phyloP scores from a whole-genome alignment of 2,113 vertebrate genomes.

The Myodes glareolus region DNA sequence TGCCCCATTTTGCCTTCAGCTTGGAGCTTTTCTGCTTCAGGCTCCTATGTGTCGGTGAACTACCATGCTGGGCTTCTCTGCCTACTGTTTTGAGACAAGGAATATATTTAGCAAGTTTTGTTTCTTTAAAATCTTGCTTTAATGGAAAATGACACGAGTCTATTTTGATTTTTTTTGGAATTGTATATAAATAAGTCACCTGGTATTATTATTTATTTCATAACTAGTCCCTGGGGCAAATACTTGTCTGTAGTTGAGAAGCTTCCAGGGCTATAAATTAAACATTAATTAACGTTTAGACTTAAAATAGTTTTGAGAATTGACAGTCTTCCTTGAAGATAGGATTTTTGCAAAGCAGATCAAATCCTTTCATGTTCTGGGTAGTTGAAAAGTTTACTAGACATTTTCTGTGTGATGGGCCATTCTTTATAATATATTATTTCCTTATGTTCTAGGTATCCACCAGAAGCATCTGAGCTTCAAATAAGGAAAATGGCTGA shows the following conservation, averaged over 20 bases:
- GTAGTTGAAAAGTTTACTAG: background rate
- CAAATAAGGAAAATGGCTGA: conserved; percentile 99
- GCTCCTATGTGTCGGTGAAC: no score
- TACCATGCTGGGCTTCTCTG: background rate
- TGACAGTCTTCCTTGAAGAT: background rate
- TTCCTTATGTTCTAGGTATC: conserved; percentile 89
- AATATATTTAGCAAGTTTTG: conserved; percentile 37
- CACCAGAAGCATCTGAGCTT: conserved; percentile 97
- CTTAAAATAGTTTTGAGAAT: conserved; percentile 53
- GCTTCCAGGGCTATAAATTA: conserved; percentile 39
- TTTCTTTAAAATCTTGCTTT: conserved; percentile 42
- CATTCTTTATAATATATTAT: no score
- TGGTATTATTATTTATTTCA: conserved; percentile 36
- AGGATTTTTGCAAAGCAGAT: conserved; percentile 43
- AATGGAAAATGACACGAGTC: conserved; percentile 41
- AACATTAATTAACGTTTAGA: conserved; percentile 3
- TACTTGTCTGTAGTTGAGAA: conserved; percentile 5
- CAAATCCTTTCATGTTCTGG: conserved; percentile 2
- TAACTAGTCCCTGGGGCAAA: conserved; percentile 46
- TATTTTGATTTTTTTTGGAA: conserved; percentile 26
- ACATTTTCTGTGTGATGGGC: conserved; percentile 63
- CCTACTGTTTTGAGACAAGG: background rate
- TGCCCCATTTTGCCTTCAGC: background rate
- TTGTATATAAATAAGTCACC: conserved; percentile 43
- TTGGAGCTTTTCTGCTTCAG: background rate